A percentile compares a stretch with the other conserved stretches of the same genome.
phyloP scores from a whole-genome alignment of 2,888 invertebrate species.

The Cheilosia urbana region DNA sequence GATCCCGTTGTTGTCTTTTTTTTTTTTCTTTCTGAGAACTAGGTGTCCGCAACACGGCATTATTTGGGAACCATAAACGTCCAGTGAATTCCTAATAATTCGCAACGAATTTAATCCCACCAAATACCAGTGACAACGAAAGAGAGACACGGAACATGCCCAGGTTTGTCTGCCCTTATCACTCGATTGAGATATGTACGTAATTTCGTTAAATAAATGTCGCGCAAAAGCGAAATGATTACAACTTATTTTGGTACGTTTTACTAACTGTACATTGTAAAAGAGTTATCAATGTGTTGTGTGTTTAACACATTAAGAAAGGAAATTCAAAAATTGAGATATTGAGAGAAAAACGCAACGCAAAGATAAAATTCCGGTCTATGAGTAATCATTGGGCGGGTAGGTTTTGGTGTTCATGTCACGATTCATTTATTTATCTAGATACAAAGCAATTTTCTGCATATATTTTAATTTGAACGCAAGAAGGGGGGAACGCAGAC shows the following conservation, averaged over 20 bases:
- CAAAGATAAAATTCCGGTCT: conserved; percentile 68
- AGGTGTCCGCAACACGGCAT: background rate
- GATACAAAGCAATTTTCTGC: conserved; percentile 60
- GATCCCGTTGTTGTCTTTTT: conserved; percentile 4
- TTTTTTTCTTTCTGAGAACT: background rate
- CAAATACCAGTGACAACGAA: background rate
- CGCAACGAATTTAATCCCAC: background rate
- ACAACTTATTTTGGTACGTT: conserved; percentile 8
- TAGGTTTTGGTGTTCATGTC: conserved; percentile 63
- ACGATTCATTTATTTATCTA: conserved; percentile 63
- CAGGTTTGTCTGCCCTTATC: background rate
- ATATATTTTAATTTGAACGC: conserved; percentile 57
- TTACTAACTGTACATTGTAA: background rate
- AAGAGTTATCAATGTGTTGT: conserved; percentile 20
- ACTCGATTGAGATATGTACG: background rate
- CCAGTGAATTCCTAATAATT: background rate
- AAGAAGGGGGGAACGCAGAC: conserved; percentile 16
- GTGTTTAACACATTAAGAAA: conserved; percentile 27
- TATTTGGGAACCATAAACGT: no score
- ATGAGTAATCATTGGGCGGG: conserved; percentile 66
- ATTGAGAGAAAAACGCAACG: conserved; percentile 18
- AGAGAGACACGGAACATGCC: background rate
- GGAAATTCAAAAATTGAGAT: background rate
- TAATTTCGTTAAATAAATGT: conserved; percentile 38
- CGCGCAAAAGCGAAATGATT: conserved; percentile 16